These are phyloP conservation scores for Pocillopora damicornis DNA, from an alignment of 64 coral and sea anemone species.

Conservation along the genomic window DNA sequence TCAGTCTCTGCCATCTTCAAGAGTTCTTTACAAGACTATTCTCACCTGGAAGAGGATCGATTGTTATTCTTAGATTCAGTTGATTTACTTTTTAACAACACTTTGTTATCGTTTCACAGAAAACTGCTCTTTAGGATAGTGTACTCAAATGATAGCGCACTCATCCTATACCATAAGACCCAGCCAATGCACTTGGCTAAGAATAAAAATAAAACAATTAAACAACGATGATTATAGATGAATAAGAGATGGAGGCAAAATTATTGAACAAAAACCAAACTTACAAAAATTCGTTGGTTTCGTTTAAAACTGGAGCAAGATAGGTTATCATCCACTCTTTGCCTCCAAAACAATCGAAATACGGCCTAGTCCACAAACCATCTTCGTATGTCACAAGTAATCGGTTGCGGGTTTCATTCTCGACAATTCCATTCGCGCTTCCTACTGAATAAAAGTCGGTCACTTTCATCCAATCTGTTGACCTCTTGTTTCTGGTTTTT, in stretches of 20 bases:
- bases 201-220: background rate
- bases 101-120: no score
- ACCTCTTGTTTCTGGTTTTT: background rate
- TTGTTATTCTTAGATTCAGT: no score
- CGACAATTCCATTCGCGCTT: background rate
- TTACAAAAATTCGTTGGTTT: constrained; percentile 49
- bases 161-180: no score
- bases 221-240: background rate
- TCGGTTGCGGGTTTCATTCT: background rate
- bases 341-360: constrained; percentile 69
- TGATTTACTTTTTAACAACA: no score
- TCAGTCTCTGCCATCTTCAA: no score
- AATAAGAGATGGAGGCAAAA: background rate
- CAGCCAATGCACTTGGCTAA: no score
- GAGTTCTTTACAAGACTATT: no score
- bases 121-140: no score
- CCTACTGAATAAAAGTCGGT: background rate
- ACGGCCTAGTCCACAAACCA: constrained; percentile 50
- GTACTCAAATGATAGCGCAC: no score
- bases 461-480: background rate
- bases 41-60: no score
- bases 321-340: constrained; percentile 62
- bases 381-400: background rate
- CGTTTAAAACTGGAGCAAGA: constrained; percentile 62
- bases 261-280: background rate